Base-by-base conservation (phyloP, 2,888 invertebrate genomes). In the Nasonovia ribisnigri region DNA sequence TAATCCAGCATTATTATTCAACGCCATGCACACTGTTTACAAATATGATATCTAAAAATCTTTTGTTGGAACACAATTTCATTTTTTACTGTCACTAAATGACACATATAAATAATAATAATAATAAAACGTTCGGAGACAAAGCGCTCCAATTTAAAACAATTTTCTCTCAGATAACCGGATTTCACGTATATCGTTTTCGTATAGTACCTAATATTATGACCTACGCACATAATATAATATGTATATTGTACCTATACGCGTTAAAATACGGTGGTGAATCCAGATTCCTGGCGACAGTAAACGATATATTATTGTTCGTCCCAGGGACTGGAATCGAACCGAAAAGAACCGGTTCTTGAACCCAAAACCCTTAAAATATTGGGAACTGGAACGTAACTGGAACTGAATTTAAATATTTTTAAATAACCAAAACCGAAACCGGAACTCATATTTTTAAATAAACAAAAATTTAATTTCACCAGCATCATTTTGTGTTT, bases 1-100 rank as follows among this genome's bases (percentile, higher is more conserved):
- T 84, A 84, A 93, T 89, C 57, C 89, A 26, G 26, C 43, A 93
- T 93, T 93, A 89, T 89, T 89, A 93, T 93, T 89, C 92, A 57
- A 89, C 54, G 57, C 54, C 89, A 93, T 51, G 92, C 88, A 11
- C 51, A 48, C n/a, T 36, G 92, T 87, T 86, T 86, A 92, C 60
- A 13, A 54, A 88, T 51, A 87, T 20, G n/a, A 86, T 20, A 91
- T 67, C n/a, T 51, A 84, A 77, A 77, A 89, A 42, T 89, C 84
- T 91, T 67, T 67, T 67, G 48, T 48, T 48, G 24, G 4, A 29
- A 91, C 84, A 51, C 84, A 36, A 51, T 67, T 48, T 90, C 60
- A 90, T 90, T 67, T 90, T 60, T 90, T 67, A 90, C 67, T 11
- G 90, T 90, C 67, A 46, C 90, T 67, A 20, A 90, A 90, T 29